phyloP scores from a whole-genome alignment of 2,113 vertebrate genomes.

The Galeopterus variegatus region DNA sequence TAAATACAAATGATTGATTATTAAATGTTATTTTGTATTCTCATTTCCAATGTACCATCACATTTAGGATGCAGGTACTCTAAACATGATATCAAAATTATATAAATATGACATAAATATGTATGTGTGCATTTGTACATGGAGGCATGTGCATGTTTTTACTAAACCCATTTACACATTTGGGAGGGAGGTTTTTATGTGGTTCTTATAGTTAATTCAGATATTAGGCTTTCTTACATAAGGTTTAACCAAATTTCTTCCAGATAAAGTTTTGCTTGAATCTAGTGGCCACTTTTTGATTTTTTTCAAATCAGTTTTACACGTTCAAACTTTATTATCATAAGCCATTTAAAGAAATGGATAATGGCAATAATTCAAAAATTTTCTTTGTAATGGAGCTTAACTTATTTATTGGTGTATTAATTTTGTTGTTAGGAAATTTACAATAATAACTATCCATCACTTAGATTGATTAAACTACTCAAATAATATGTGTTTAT shows the following conservation, averaged over 20 bases:
- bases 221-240: neutral
- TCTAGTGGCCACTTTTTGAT: neutral
- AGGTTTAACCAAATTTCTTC: neutral
- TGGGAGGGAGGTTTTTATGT: neutral
- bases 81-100: slow-evolving; percentile 15
- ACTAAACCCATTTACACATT: neutral
- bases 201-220: neutral
- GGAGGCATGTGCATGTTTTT: neutral
- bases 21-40: slow-evolving; percentile 25
- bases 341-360: neutral
- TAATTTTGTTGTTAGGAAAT: neutral
- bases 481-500: neutral
- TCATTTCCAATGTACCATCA: neutral
- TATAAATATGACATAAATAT: neutral
- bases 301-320: slow-evolving; percentile 53
- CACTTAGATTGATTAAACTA: slow-evolving; percentile 33
- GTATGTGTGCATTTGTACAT: fast-evolving
- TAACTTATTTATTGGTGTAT: neutral
- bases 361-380: neutral
- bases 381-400: neutral
- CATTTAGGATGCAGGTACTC: neutral
- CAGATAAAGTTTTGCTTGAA: slow-evolving; percentile 23
- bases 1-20: slow-evolving; percentile 46
- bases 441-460: neutral
- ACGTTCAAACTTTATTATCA: neutral